Evolutionary conservation across 1,140 invertebrate genomes (phyloP).

Genomic region (Latrodectus geometricus): DNA sequence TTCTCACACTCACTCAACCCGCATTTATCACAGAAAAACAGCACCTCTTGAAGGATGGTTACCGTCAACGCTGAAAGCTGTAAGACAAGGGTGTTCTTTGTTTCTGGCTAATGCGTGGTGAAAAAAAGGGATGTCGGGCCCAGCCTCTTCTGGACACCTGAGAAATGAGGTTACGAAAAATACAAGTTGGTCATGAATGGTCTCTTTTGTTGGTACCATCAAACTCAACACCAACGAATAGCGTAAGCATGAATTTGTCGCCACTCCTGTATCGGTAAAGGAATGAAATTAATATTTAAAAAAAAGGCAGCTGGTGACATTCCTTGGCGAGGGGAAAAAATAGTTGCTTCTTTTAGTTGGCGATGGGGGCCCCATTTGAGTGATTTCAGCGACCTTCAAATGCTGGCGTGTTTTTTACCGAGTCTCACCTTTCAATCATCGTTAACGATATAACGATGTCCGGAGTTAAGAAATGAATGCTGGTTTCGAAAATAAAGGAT

Average conservation of each 20-base stretch:
- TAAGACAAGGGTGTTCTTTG: slow-evolving; percentile 5
- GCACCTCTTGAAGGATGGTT: too few species aligned
- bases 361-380: background rate
- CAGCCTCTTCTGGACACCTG: slow-evolving; percentile 7
- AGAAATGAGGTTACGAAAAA: slow-evolving; percentile 17
- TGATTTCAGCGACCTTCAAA: background rate
- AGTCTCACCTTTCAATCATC: background rate
- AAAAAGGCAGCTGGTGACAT: slow-evolving; percentile 9
- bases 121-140: background rate
- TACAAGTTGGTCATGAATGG: slow-evolving; percentile 4
- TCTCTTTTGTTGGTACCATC: background rate
- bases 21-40: too few species aligned
- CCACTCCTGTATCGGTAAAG: slow-evolving; percentile 9
- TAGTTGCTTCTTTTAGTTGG: background rate
- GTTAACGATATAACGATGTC: background rate
- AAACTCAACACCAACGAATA: slow-evolving; percentile 3
- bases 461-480: background rate
- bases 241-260: slow-evolving; percentile 27
- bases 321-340: background rate
- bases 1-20: too few species aligned
- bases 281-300: too few species aligned
- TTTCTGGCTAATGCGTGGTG: slow-evolving; percentile 13
- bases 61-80: slow-evolving; percentile 6
- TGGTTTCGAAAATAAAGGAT: background rate
- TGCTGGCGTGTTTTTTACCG: background rate